Evolutionary conservation across 2,888 invertebrate species (phyloP).

Genomic region (Cordilura impudica): DNA sequence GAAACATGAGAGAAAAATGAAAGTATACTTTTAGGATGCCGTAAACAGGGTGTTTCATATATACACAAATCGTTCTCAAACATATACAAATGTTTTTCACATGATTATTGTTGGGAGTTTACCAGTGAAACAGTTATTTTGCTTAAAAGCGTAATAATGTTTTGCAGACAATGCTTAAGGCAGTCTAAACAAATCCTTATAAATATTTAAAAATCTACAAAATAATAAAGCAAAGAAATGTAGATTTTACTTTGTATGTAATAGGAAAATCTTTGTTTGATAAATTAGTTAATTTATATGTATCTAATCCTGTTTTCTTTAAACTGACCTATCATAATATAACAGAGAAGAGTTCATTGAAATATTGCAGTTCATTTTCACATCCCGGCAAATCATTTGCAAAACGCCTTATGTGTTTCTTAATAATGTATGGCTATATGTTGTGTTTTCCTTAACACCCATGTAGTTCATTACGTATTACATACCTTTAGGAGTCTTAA

Average conservation of each 20-base stretch:
- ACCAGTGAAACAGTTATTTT: background rate
- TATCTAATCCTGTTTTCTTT: no score
- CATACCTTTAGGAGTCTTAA: constrained; percentile 41
- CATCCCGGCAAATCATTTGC: background rate
- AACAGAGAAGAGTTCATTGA: background rate
- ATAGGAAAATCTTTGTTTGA: no score
- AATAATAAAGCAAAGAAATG: no score
- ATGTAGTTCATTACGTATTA: constrained; percentile 15
- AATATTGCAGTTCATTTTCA: background rate
- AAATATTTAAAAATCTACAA: no score
- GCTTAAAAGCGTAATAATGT: background rate
- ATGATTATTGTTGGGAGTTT: no score
- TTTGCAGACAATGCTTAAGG: background rate
- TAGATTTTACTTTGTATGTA: no score
- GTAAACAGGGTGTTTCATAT: background rate
- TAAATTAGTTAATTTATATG: no score
- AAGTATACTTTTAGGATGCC: background rate
- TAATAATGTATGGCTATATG: background rate
- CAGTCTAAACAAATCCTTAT: no score
- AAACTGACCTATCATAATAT: background rate
- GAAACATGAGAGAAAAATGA: background rate
- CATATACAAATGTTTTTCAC: no score
- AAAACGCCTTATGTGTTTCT: background rate
- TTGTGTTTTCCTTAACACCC: constrained; percentile 21
- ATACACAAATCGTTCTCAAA: no score